Percentiles rank a stretch among this genome's conserved stretches.
These are phyloP conservation scores for Nymphalis urticae DNA, from an alignment of 2,888 invertebrate genomes.

Conservation along the genomic window DNA sequence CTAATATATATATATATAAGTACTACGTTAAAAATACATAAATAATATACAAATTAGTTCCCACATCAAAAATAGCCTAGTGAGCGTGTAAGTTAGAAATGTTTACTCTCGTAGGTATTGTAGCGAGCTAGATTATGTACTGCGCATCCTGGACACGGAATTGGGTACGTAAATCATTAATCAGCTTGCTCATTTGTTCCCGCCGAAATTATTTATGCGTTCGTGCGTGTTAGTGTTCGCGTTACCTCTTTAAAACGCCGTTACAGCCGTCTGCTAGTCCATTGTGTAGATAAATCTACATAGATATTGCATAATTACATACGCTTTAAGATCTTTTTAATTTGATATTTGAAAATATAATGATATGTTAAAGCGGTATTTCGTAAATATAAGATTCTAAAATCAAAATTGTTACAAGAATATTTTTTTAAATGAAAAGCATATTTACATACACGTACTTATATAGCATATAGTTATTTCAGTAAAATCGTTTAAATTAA, in stretches of 20 bases:
- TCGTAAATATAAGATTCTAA: too few relatives aligned
- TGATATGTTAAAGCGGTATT: too few relatives aligned
- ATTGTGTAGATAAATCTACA: constrained; percentile 36
- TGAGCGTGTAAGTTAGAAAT: not conserved
- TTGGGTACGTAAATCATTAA: constrained; percentile 78
- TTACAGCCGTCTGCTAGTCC: constrained; percentile 54
- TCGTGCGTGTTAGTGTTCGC: constrained; percentile 50
- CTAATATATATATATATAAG: too few relatives aligned
- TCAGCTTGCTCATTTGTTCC: constrained; percentile 78
- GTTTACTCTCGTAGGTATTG: constrained; percentile 18
- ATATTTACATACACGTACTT: too few relatives aligned
- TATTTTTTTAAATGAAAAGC: too few relatives aligned
- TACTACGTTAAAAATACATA: too few relatives aligned
- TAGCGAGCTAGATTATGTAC: constrained; percentile 28
- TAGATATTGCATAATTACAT: constrained; percentile 9
- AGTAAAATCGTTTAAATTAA: too few relatives aligned
- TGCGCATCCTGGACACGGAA: constrained; percentile 60
- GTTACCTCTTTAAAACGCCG: constrained; percentile 69
- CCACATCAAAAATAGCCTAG: not conserved
- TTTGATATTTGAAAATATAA: too few relatives aligned
- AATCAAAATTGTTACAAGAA: too few relatives aligned
- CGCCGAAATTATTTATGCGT: constrained; percentile 73
- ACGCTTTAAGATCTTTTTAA: constrained; percentile 6
- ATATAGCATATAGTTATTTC: too few relatives aligned
- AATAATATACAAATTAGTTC: not conserved